phyloP scores from a whole-genome alignment of 2,113 vertebrate genomes.

The Delphinapterus leucas region DNA sequence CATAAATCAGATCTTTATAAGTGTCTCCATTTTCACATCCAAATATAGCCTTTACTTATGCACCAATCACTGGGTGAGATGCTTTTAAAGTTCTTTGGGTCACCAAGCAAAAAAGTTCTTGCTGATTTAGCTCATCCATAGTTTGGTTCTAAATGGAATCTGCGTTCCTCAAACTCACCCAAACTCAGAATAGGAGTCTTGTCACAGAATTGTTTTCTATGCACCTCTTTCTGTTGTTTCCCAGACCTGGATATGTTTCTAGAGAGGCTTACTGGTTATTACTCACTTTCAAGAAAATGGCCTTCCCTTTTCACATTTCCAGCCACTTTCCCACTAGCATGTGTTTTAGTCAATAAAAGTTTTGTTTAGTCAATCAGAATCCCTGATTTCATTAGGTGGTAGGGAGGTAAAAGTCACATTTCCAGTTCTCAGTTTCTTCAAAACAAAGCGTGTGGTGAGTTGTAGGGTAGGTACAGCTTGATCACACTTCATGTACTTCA shows the following conservation, averaged over 20 bases:
- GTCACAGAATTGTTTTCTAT: neutral
- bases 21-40: slow-evolving; percentile 19
- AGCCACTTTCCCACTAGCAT: neutral
- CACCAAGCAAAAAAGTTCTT: neutral
- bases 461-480: neutral
- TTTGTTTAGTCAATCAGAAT: neutral
- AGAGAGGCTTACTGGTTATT: neutral
- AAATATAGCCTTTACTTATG: slow-evolving; percentile 51
- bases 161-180: neutral
- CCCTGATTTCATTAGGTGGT: neutral
- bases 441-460: neutral
- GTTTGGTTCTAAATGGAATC: neutral
- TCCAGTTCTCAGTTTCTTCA: neutral
- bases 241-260: neutral
- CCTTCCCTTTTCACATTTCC: neutral
- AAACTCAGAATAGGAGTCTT: neutral
- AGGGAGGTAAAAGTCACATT: neutral
- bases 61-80: neutral
- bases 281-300: neutral
- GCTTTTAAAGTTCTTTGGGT: neutral
- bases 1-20: slow-evolving; percentile 64
- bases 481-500: neutral
- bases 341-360: neutral
- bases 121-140: neutral
- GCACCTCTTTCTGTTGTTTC: neutral